These are phyloP conservation scores for Gallinago media DNA, from an alignment of 2,113 vertebrate genomes.

Conservation along the genomic window DNA sequence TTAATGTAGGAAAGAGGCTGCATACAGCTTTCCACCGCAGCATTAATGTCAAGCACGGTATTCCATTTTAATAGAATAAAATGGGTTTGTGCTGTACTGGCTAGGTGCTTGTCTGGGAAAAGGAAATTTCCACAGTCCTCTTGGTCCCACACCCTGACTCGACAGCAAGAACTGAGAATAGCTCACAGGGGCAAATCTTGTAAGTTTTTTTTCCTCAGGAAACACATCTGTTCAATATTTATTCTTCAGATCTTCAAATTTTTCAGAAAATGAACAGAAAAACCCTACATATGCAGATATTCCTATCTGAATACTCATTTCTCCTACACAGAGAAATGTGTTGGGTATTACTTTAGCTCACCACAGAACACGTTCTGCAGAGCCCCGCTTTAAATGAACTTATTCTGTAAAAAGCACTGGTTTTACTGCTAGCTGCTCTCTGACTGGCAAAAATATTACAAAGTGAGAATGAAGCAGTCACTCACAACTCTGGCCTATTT, in stretches of 20 bases:
- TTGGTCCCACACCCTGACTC: not conserved
- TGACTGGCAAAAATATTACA: not conserved
- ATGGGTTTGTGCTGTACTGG: not conserved
- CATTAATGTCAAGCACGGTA: not conserved
- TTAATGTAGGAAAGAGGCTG: not conserved
- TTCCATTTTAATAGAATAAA: not conserved
- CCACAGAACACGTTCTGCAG: not conserved
- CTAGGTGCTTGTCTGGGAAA: not conserved
- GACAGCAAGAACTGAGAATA: not conserved
- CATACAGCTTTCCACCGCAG: not conserved
- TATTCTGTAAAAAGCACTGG: not conserved
- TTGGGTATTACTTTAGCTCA: not conserved
- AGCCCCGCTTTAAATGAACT: not conserved
- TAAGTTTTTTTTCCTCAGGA: not conserved
- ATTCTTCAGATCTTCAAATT: not conserved
- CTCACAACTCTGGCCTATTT: constrained; percentile 27
- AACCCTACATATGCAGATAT: not conserved
- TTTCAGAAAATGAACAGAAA: not conserved
- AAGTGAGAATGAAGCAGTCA: not conserved
- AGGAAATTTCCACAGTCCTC: constrained; percentile 33
- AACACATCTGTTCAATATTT: not conserved
- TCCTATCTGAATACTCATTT: not conserved
- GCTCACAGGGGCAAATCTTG: not conserved
- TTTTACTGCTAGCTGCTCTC: not conserved
- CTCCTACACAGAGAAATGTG: not conserved